phyloP scores from a whole-genome alignment of 2,888 invertebrate genomes.

The Latrodectus hesperus region DNA sequence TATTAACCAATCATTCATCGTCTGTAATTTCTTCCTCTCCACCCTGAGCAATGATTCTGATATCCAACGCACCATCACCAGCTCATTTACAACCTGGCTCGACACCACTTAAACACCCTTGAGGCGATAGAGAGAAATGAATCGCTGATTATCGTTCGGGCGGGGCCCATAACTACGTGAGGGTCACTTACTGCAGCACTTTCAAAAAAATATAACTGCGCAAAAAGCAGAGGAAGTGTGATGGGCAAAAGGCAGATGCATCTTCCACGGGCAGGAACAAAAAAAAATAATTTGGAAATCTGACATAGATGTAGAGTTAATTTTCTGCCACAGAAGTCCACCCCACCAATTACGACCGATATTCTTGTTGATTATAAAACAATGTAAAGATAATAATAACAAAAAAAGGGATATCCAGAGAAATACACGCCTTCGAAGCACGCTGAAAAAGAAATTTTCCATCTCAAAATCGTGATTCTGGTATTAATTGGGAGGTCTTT shows the following conservation, averaged over 20 bases:
- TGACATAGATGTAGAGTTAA: constrained; percentile 55
- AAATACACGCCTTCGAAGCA: constrained; percentile 8
- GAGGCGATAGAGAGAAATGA: constrained; percentile 23
- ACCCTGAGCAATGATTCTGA: not conserved
- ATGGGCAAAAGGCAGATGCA: constrained; percentile 28
- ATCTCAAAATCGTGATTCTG: constrained; percentile 41
- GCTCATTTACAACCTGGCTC: constrained; percentile 8
- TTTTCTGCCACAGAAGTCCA: constrained; percentile 20
- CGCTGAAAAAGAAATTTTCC: constrained; percentile 1
- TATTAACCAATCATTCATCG: not conserved
- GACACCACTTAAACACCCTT: constrained; percentile 36
- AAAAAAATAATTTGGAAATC: not conserved
- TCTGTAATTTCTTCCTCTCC: not conserved
- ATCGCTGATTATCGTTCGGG: constrained; percentile 42
- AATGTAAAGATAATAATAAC: not conserved
- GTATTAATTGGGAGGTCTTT: constrained; percentile 34
- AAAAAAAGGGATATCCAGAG: not conserved
- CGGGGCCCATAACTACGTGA: constrained; percentile 37
- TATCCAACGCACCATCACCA: not conserved
- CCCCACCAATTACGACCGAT: constrained; percentile 57
- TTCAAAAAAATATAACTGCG: not conserved
- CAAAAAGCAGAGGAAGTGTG: constrained; percentile 16
- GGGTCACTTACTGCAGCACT: constrained; percentile 24
- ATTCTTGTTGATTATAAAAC: constrained; percentile 42
- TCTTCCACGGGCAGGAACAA: not conserved